phyloP scores from a whole-genome alignment of 2,888 invertebrate genomes.

The Trissolcus japonicus region DNA sequence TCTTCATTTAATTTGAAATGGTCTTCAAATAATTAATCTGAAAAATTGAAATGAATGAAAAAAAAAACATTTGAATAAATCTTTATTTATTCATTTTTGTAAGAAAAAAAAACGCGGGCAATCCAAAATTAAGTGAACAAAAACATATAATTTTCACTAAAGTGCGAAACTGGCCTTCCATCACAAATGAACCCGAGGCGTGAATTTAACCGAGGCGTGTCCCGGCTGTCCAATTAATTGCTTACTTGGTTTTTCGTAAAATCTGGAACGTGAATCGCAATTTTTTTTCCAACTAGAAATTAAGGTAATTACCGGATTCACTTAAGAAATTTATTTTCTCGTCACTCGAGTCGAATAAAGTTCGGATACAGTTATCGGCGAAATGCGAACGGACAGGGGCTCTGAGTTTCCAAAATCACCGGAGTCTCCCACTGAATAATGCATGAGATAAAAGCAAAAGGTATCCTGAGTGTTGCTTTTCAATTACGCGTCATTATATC shows the following conservation, averaged over 20 bases:
- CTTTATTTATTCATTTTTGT: too few relatives aligned
- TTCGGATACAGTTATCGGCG: slow-evolving; percentile 14
- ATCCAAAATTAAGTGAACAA: too few relatives aligned
- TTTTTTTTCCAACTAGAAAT: slow-evolving; percentile 18
- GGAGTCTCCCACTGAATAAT: slow-evolving; percentile 14
- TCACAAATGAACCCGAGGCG: slow-evolving; percentile 3
- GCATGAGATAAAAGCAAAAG: slow-evolving; percentile 16
- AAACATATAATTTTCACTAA: too few relatives aligned
- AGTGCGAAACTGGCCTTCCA: too few relatives aligned
- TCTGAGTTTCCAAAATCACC: slow-evolving; percentile 1
- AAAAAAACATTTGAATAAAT: too few relatives aligned
- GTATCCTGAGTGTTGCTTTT: slow-evolving; percentile 1
- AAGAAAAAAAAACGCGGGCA: too few relatives aligned
- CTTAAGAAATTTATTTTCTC: slow-evolving; percentile 30
- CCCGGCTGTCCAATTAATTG: slow-evolving; percentile 41
- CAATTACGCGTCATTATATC: slow-evolving; percentile 19
- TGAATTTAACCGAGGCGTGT: slow-evolving; percentile 63
- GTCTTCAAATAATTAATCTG: neutral
- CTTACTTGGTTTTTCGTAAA: neutral
- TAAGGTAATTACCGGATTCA: slow-evolving; percentile 30
- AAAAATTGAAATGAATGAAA: too few relatives aligned
- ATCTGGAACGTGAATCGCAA: slow-evolving; percentile 2
- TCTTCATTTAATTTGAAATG: too few relatives aligned
- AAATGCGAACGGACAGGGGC: neutral
- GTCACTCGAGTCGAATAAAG: slow-evolving; percentile 22